Conservation (phyloP, 2,888 invertebrate genomes). For the Hydriomena furcata region DNA sequence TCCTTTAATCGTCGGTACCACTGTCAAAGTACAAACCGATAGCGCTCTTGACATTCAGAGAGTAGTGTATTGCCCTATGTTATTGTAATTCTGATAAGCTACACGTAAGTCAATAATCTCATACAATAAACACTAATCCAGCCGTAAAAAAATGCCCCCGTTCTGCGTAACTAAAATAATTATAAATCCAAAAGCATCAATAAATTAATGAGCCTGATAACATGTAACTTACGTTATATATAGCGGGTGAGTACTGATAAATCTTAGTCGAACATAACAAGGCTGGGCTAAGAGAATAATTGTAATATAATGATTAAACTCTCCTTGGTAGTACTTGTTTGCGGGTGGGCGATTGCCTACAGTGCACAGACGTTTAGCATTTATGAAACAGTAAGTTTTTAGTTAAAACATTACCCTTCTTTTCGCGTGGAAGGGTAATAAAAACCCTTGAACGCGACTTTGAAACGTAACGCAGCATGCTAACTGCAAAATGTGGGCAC, state of each 20-base stretch:
- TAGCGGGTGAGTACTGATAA: not conserved
- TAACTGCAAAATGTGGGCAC: no score
- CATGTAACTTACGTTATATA: conserved; percentile 17
- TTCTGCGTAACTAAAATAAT: conserved; percentile 1
- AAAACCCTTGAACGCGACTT: no score
- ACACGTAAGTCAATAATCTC: conserved; percentile 18
- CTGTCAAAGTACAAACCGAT: not conserved
- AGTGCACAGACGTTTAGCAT: conserved; percentile 13
- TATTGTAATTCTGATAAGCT: conserved; percentile 5
- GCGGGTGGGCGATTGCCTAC: conserved; percentile 4
- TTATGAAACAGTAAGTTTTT: conserved; percentile 30
- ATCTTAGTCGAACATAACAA: conserved; percentile 6
- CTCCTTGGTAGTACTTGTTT: conserved; percentile 12
- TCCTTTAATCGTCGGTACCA: no score
- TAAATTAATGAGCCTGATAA: conserved; percentile 19
- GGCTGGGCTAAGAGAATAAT: conserved; percentile 1
- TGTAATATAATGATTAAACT: conserved; percentile 21
- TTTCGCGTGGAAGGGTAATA: no score
- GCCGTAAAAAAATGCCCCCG: not conserved
- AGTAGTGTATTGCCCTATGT: not conserved
- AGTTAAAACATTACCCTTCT: no score
- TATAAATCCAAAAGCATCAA: conserved; percentile 2
- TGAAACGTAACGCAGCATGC: no score
- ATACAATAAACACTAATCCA: conserved; percentile 14
- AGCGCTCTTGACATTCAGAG: not conserved